These are phyloP conservation scores for Ramazzottius varieornatus DNA, from an alignment of 2,888 invertebrate species.

Conservation along the genomic window DNA sequence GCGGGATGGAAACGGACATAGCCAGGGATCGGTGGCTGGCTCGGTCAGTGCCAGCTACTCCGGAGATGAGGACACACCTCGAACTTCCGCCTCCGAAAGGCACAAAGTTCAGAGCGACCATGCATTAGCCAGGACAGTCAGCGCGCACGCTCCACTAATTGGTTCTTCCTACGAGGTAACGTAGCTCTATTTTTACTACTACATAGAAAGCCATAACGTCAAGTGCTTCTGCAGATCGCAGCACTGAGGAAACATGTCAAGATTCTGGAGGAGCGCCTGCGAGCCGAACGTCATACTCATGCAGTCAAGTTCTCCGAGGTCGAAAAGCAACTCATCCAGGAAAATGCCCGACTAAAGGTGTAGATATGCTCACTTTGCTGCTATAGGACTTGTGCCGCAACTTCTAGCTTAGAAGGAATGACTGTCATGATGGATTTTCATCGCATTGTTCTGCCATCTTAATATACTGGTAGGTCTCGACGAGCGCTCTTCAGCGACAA, in stretches of 20 bases:
- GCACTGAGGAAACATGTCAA: neutral
- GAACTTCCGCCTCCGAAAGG: neutral
- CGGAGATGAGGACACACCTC: neutral
- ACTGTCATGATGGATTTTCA: neutral
- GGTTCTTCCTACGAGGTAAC: too few relatives aligned
- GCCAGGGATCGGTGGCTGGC: too few relatives aligned
- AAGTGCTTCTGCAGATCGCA: neutral
- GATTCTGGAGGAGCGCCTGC: neutral
- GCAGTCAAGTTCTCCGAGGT: neutral
- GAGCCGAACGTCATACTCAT: neutral
- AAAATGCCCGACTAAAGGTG: neutral
- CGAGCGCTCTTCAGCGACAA: neutral
- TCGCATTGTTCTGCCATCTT: too few relatives aligned
- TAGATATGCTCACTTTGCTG: neutral
- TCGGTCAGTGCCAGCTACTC: too few relatives aligned
- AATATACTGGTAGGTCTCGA: slow-evolving; percentile 2
- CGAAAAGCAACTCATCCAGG: neutral
- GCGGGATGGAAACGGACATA: too few relatives aligned
- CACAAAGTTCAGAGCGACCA: too few relatives aligned
- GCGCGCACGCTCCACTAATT: too few relatives aligned
- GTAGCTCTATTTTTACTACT: too few relatives aligned
- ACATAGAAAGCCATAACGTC: too few relatives aligned
- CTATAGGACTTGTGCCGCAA: too few relatives aligned
- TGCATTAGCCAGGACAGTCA: too few relatives aligned
- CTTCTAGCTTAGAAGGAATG: too few relatives aligned